Percentiles rank a stretch among this genome's conserved stretches.
phyloP scores from a whole-genome alignment of 2,888 invertebrate species.

The Stictocephala bisonia region DNA sequence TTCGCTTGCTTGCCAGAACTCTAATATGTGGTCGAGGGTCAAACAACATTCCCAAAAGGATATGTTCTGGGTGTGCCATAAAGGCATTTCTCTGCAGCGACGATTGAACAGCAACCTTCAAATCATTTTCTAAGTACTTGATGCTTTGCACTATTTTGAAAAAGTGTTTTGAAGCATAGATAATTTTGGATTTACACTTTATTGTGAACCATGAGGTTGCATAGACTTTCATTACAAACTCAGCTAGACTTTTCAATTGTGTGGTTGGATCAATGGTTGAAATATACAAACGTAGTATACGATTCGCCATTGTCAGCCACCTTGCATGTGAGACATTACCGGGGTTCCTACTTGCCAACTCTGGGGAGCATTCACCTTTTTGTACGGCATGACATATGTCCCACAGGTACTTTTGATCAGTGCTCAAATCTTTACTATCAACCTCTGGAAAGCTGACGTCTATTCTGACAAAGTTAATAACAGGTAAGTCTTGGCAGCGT shows the following conservation, averaged over 20 bases:
- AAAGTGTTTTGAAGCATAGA: too few species aligned
- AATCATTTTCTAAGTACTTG: not conserved
- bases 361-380: not conserved
- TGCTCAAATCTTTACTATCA: not conserved
- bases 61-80: not conserved
- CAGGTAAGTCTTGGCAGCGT: not conserved
- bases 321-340: too few species aligned
- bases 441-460: not conserved
- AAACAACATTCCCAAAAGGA: not conserved
- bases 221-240: conserved; percentile 1
- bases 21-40: conserved; percentile 9
- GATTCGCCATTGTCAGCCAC: not conserved
- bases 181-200: not conserved
- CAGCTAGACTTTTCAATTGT: not conserved
- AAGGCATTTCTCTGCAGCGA: not conserved
- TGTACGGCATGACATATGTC: not conserved
- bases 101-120: not conserved
- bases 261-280: not conserved
- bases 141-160: not conserved
- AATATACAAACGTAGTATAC: conserved; percentile 1
- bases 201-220: not conserved
- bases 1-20: not conserved
- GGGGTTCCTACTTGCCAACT: not conserved
- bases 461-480: not conserved
- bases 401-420: not conserved